Base-by-base conservation (phyloP, 2,888 invertebrate species). In the Macroteleia sp. region DNA sequence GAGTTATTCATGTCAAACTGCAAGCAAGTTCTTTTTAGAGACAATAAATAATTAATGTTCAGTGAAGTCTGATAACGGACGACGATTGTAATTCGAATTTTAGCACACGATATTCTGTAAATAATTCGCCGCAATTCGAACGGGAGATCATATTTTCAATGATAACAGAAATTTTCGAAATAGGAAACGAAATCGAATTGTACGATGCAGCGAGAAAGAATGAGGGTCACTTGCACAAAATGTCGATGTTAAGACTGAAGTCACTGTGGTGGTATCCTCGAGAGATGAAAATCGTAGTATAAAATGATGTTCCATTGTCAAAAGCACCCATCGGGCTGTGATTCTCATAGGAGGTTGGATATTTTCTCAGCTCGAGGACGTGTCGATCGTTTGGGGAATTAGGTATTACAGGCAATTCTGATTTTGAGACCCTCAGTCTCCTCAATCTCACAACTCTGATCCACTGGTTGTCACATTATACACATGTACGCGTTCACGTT, bases 311-410 rank as follows among this genome's bases (percentile, higher is more conserved):
- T 32, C 36, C 42, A 42, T 69, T 69, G 42, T 57, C 19, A 36
- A 30, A 57, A 48, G 56, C 4, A 41, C 14, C 64, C 28, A 32
- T 16, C 25, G 34, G 14, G 9, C 39, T 16, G 22, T 28, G 36
- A 56, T 57, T 56, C 67, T 36, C 22, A 6, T 4, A 6, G 14
- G 28, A 54, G 25, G 30, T 39, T 17, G 30, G 10, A 19, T 57
- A 56, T 57, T 56, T 46, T 48, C 48, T 5, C 30, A 39, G 39
- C 1, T 39, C 32, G 34, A 44, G 44, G 34, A 14, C 41, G 30
- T 9, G n/a, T 14, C 17, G 48, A 20, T 67, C 57, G 48, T 70
- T 59, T 69, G 25, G 61, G 52, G 61, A 61, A 52, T 70, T 70
- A 61, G 42, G 50, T 59, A 70, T 61, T 44, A 50, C 20, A 44